Base-by-base conservation (phyloP, 2,797 vertebrate species). In the Helicolenus hilgendorfi region DNA sequence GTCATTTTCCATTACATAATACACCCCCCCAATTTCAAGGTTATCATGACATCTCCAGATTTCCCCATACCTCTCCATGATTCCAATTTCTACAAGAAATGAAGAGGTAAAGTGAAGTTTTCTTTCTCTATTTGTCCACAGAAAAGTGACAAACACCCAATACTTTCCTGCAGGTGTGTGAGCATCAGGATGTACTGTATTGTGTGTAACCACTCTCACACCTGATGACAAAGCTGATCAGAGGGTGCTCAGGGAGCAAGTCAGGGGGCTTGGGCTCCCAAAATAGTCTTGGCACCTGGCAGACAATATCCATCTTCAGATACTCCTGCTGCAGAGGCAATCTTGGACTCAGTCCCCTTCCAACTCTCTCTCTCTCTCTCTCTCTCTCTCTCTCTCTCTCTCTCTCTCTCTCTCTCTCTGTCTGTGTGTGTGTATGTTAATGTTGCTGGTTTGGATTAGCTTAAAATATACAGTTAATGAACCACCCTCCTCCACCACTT, bases 301-400 rank as follows among this genome's bases (percentile, higher is more conserved):
- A 91, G 93, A 94, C 90, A 94, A 94, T 95, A 96, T 97, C 96
- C 94, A 95, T 96, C 93, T 93, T 96, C 91, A 92, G 81, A 94
- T 91, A 79, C 92, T 93, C 87, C 71, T 72, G 82, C 90, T 93
- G 92, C 93, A 94, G 94, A 92, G 85, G 81, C 90, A 89, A 38
- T 88, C 76, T 94, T 87, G 88, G 90, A 90, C 81, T 53, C 79
- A 3, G 56, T 85, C 38, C 41, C 79, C 85, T 69, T 84, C 58
- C 41, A 18, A 18, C 41, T 45, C 41, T 45, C 41, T 18, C 41
- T 45, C 41, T 35, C 33, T 14, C 36, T 14, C 36, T 38, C 11
- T 13, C 11, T 5, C 41, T 7, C 41, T 45, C 41, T 18, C 41
- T 45, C 14, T 33, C 41, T 45, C 15, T 45, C 2, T 45, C 33